Conservation (phyloP, 2,113 vertebrate species). For the Macrotus californicus region DNA sequence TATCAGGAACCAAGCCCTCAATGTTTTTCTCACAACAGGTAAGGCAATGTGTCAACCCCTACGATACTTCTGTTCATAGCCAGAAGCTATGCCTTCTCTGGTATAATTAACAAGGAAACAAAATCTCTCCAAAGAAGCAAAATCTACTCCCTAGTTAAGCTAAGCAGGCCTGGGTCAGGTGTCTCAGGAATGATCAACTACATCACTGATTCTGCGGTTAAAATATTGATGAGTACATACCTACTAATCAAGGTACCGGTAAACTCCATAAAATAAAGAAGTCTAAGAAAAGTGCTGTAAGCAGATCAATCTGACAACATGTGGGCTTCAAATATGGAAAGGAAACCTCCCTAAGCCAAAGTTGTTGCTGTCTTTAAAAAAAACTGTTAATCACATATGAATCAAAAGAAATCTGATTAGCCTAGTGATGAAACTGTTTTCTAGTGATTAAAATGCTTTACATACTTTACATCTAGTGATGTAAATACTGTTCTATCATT, state of each 20-base stretch:
- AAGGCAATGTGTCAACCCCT: slow-evolving; percentile 51
- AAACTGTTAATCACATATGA: neutral
- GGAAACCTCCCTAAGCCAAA: neutral
- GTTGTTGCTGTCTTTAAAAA: neutral
- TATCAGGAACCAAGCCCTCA: slow-evolving; percentile 58
- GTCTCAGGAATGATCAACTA: slow-evolving; percentile 36
- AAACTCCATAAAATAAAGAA: slow-evolving; percentile 39
- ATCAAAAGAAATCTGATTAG: neutral
- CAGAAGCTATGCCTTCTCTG: neutral
- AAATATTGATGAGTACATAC: slow-evolving; percentile 40
- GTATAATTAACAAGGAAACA: slow-evolving; percentile 45
- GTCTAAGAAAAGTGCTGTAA: neutral
- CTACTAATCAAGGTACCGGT: neutral
- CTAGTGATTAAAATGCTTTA: neutral
- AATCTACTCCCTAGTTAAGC: slow-evolving; percentile 33
- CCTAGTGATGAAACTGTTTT: slow-evolving; percentile 9
- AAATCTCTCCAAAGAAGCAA: slow-evolving; percentile 53
- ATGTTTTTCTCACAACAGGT: slow-evolving; percentile 49
- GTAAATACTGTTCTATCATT: neutral
- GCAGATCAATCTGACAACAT: neutral
- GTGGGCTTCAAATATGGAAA: neutral
- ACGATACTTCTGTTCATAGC: slow-evolving; percentile 36
- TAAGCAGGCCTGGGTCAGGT: slow-evolving; percentile 46
- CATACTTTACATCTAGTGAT: neutral
- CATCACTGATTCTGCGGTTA: slow-evolving; percentile 19